phyloP scores from a whole-genome alignment of 2,113 vertebrate species.

The Coracopsis vasa region DNA sequence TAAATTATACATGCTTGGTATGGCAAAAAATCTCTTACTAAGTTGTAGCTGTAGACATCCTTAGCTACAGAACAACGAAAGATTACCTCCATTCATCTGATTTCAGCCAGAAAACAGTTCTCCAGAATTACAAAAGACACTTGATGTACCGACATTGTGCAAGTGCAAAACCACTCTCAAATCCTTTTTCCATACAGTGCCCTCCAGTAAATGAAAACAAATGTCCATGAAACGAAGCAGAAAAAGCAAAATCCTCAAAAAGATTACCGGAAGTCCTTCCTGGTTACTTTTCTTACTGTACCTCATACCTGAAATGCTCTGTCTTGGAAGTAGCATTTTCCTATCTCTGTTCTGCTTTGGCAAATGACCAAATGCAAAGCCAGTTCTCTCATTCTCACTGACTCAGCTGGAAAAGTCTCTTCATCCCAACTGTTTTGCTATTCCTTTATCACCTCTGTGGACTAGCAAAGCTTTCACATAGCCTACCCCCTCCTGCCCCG shows the following conservation, averaged over 20 bases:
- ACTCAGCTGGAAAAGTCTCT: not conserved
- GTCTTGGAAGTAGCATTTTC: not conserved
- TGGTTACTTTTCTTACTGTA: not conserved
- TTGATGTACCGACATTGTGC: not conserved
- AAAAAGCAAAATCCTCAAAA: not conserved
- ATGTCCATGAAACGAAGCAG: not conserved
- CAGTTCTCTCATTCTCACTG: not conserved
- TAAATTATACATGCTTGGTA: not conserved
- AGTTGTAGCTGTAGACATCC: not conserved
- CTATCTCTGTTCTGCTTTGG: not conserved
- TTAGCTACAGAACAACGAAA: not conserved
- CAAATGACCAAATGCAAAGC: not conserved
- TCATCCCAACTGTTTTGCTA: not conserved
- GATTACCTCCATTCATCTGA: not conserved
- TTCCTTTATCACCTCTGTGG: not conserved
- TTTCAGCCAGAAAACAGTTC: not conserved
- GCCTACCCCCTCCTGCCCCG: not conserved
- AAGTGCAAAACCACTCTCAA: not conserved
- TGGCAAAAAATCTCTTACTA: not conserved
- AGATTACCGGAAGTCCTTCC: not conserved
- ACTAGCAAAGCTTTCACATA: not conserved
- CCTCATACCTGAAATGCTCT: not conserved
- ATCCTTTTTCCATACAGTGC: not conserved
- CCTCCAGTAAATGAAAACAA: constrained; percentile 12
- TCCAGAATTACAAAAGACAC: not conserved